phyloP scores from a whole-genome alignment of 2,113 vertebrate species.

The Nibea coibor region DNA sequence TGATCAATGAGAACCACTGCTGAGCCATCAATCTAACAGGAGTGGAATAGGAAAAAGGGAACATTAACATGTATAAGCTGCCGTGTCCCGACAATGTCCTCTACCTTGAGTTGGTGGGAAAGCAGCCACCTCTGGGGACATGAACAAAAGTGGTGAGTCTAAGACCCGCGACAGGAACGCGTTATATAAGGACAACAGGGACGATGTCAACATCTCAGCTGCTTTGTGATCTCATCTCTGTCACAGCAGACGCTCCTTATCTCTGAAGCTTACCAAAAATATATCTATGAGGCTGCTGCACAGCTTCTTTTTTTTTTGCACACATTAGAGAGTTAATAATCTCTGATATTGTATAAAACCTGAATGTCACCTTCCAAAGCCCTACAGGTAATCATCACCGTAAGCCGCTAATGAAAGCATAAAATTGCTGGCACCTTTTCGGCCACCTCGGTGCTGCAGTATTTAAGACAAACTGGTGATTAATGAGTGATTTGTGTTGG shows the following conservation, averaged over 20 bases:
- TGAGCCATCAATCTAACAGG: conserved; percentile 83
- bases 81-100: conserved; percentile 79
- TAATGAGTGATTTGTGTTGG: conserved; percentile 74
- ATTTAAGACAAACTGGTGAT: conserved; percentile 75
- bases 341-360: conserved; percentile 27
- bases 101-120: conserved; percentile 74
- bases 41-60: conserved; percentile 70
- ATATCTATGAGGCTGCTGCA: conserved; percentile 7
- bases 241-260: conserved; percentile 29
- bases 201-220: conserved; percentile 55
- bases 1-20: conserved; percentile 82
- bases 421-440: conserved; percentile 60
- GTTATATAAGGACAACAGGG: conserved; percentile 69
- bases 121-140: conserved; percentile 70
- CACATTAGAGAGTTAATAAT: conserved; percentile 49
- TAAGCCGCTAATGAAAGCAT: conserved; percentile 68
- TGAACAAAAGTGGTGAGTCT: conserved; percentile 64
- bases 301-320: not conserved
- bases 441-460: conserved; percentile 45
- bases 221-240: conserved; percentile 56
- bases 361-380: conserved; percentile 58
- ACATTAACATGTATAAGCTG: conserved; percentile 83
- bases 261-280: conserved; percentile 21
- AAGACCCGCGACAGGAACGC: conserved; percentile 52
- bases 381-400: conserved; percentile 65